Base-by-base conservation (phyloP, 2,113 vertebrate species). In the Prionailurus viverrinus region DNA sequence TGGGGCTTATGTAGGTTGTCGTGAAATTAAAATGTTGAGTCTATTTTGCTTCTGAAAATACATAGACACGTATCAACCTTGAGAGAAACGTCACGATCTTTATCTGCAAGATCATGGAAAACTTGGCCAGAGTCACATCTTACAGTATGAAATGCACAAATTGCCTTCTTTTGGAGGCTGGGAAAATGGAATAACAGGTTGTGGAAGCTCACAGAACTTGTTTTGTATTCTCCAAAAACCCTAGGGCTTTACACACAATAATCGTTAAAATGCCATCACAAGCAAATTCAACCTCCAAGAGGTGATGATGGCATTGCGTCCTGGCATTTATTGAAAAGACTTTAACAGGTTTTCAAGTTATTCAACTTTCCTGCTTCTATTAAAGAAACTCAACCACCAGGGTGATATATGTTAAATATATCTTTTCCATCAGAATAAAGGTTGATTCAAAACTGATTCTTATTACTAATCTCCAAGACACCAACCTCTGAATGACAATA, bases 341-440 rank as follows among this genome's bases (percentile, higher is more conserved):
- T 97, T 97, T 76, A 95, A 87, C 94, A 96, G 89, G 87, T 95
- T 97, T 95, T 95, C 92, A 95, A 97, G 66, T 93, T 98, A 92
- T 95, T 94, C 96, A 89, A 96, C 81, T 97, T 98, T 95, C 95
- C 93, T 96, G 93, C 73, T 98, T 92, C 29, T 98, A 95, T 98
- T 95, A 98, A 98, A 98, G 95, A 98, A 97, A 98, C 97, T 98
- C 94, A 97, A 92, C 81, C 92, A 97, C 95, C 90, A 97, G 80
- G 88, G 88, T 97, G 84, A 97, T 96, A 76, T 96, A 96, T 97
- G 79, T 93, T 97, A 98, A 98, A 96, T 96, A 45, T 45, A 9
- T 1, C 11, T 94, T 98, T 98, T 69, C 48, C 12, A 36, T 85
- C 33, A 94, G 97, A 87, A 53, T 71, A 79, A 55, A 1, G 9